Evolutionary conservation across 2,113 vertebrate genomes (phyloP), one percentile per base, ranked within the genome.

Genomic region (Trichomycterus rosablanca): DNA sequence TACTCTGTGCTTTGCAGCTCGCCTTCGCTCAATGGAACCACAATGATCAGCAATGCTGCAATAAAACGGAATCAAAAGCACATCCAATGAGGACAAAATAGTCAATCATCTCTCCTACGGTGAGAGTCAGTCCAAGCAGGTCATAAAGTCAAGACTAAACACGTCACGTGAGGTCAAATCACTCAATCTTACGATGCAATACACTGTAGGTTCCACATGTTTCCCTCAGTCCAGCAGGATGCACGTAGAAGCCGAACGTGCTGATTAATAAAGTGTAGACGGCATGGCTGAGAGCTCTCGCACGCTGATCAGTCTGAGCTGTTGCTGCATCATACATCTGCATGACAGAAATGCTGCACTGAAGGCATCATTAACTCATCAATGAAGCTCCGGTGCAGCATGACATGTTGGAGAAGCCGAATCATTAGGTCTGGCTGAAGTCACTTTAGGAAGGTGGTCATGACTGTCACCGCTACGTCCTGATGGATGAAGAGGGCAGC

Each of bases 341-440:
- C 12, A 20, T 23, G 45, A 40, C 40, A 39, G 50, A 53, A 57
- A 70, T 40, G 35, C n/a, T n/a, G 20, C 10, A 14, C 16, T 61
- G 3, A 28, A 65, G 50, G 63, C 34, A 44, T 14, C 49, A 56
- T 37, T 50, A 60, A 45, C 63, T 53, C 63, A 61, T 61, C n/a
- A 62, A 51, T 35, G 16, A 50, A 54, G 58, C 18, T 51, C 59
- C 5, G 4, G 49, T 7, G 7, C 20, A 59, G 16, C 14, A 23
- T 45, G 40, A 42, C 39, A 53, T 16, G 28, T 9, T 15, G 12
- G 30, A 35, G n/a, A 28, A 56, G 24, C 43, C 16, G 14, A 37
- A 39, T 45, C 26, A 45, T 52, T 43, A 22, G 2, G 11, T 15
- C 26, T 4, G 9, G 39, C 35, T 43, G 26, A 52, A 43, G 14